Evolutionary conservation across 2,888 invertebrate species (phyloP), one percentile per base, ranked within the genome.

Genomic region (Morpho achilles): DNA sequence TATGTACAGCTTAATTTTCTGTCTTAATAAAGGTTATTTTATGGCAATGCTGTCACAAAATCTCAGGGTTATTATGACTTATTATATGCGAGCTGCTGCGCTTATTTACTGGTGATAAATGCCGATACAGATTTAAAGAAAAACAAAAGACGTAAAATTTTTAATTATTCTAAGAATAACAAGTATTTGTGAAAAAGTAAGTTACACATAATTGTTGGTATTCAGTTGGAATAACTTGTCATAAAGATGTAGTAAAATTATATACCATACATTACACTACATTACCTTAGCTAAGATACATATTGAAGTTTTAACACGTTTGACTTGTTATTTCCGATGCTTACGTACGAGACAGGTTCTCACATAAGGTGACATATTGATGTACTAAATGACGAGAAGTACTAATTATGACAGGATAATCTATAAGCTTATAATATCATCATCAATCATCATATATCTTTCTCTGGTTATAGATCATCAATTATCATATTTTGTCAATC

Each of bases 351-450:
- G 23, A 48, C 54, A 48, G 48, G 54, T 54, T 54, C 41, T 54
- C 47, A 54, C 48, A 54, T 54, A 53, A 53, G 47, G 47, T 42
- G 53, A 23, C 53, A 23, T 40, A 46, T 54, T 48, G 42, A 48
- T 40, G 48, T 41, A 41, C 9, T 54, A n/a, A 54, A 54, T 41
- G n/a, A 47, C 41, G 41, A 48, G 54, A 53, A 16, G 46, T 53
- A 8, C 44, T 7, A 23, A 23, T 23, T 23, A 23, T 23, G 23
- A 23, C 4, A 23, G 23, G 23, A 23, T 23, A 23, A 23, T 23
- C 23, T 23, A 23, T 23, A 2, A 23, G 23, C 23, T 23, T 23
- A 23, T 23, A 23, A 3, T 2, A 2, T 23, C 23, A 4, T 23
- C 23, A 23, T 23, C 3, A 23, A 23, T 23, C 23, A 23, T 23